Conservation (phyloP, 2,888 invertebrate genomes). For the Ephialtes manifestator region DNA sequence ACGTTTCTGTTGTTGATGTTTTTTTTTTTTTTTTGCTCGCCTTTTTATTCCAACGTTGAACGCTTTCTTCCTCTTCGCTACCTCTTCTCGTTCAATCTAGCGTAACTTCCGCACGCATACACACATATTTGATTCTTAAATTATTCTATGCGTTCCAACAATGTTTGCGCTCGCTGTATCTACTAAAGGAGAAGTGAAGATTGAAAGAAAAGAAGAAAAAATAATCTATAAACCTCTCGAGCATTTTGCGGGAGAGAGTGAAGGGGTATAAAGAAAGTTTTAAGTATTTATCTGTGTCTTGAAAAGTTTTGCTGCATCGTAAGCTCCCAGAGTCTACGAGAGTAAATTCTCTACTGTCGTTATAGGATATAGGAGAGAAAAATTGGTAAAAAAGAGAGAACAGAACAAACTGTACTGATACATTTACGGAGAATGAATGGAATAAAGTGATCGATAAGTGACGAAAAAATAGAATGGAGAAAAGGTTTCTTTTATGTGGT, state of each 20-base stretch:
- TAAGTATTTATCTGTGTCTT: conserved; percentile 70
- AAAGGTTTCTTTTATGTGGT: background rate
- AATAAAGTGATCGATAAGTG: conserved; percentile 56
- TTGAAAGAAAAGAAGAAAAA: conserved; percentile 47
- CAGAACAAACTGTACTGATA: conserved; percentile 51
- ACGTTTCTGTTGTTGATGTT: conserved; percentile 11
- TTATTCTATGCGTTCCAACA: conserved; percentile 44
- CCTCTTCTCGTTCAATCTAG: conserved; percentile 12
- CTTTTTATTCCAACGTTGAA: conserved; percentile 38
- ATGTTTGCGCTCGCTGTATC: background rate
- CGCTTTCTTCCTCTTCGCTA: conserved; percentile 44
- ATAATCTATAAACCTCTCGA: conserved; percentile 47
- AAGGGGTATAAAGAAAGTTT: conserved; percentile 65
- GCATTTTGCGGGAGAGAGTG: conserved; percentile 40
- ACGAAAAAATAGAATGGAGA: background rate
- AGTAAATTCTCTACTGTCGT: conserved; percentile 64
- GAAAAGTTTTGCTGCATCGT: conserved; percentile 65
- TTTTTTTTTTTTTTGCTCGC: background rate
- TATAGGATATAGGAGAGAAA: conserved; percentile 47
- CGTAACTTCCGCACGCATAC: conserved; percentile 7
- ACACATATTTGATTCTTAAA: conserved; percentile 41
- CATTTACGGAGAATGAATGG: conserved; percentile 53
- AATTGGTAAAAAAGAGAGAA: conserved; percentile 29
- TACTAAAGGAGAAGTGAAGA: conserved; percentile 45
- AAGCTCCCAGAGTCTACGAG: conserved; percentile 63